Conservation (phyloP, 2,113 vertebrate species). For the Misgurnus anguillicaudatus region DNA sequence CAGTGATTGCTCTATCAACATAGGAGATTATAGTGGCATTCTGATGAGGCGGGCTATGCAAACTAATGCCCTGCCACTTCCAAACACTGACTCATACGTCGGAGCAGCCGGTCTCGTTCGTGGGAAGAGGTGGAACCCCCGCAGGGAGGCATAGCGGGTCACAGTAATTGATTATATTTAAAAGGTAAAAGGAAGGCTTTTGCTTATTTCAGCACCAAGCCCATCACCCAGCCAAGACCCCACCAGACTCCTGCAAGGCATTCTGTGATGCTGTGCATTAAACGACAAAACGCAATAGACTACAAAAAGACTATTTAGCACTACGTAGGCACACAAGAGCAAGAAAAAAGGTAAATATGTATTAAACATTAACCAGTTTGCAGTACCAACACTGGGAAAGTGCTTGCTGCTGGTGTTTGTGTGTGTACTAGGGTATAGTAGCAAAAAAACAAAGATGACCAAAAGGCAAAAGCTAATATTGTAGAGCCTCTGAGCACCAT, state of each 20-base stretch:
- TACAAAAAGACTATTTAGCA: not conserved
- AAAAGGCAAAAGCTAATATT: not conserved
- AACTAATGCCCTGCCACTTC: slow-evolving; percentile 36
- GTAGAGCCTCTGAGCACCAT: not conserved
- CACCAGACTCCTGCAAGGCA: not conserved
- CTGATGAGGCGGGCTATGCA: slow-evolving; percentile 32
- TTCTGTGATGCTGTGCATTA: not conserved
- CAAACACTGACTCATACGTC: slow-evolving; percentile 29
- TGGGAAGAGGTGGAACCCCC: slow-evolving; percentile 20
- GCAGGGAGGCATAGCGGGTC: slow-evolving; percentile 29
- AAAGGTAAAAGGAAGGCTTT: slow-evolving; percentile 7
- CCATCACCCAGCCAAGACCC: not conserved
- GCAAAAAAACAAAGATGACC: not conserved
- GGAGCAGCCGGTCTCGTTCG: not conserved
- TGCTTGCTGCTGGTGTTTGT: not conserved
- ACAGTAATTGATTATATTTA: slow-evolving; percentile 41
- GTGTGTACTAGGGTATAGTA: not conserved
- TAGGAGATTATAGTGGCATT: slow-evolving; percentile 2
- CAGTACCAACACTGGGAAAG: not conserved
- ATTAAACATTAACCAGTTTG: slow-evolving; percentile 24
- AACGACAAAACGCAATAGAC: not conserved
- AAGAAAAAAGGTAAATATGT: not conserved
- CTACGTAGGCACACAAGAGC: not conserved
- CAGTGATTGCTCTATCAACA: slow-evolving; percentile 10
- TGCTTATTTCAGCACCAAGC: slow-evolving; percentile 33